Conservation (phyloP, 2,888 invertebrate genomes). For the Amphipoea oculea region DNA sequence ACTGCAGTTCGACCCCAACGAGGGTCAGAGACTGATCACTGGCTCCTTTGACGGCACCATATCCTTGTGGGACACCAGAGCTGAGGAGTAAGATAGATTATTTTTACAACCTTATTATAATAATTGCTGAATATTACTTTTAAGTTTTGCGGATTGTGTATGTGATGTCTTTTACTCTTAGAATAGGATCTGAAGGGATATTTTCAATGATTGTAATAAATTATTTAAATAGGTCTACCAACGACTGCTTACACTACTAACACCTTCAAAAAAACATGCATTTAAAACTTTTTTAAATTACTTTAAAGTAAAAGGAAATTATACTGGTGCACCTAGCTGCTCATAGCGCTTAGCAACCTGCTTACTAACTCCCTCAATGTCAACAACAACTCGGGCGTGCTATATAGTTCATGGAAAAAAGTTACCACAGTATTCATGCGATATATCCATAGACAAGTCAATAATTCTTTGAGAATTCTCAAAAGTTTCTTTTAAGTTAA, state of each 20-base stretch:
- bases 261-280: no score
- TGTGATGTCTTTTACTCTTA: no score
- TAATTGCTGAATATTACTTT: background rate
- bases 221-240: background rate
- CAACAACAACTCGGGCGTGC: background rate
- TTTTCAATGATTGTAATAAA: background rate
- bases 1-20: constrained; percentile 92
- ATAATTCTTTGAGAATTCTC: no score
- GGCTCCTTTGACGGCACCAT: constrained; percentile 95
- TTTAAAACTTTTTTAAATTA: background rate
- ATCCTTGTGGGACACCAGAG: constrained; percentile 93
- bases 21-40: constrained; percentile 93
- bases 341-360: background rate
- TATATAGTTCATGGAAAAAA: background rate
- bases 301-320: background rate
- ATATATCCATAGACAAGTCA: background rate
- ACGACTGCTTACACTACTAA: background rate
- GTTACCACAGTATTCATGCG: background rate
- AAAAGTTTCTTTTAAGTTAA: background rate
- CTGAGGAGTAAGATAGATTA: constrained; percentile 87
- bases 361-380: background rate
- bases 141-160: background rate
- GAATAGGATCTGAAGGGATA: background rate
- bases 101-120: background rate
- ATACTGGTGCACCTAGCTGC: background rate